A percentile compares a stretch with the other conserved stretches of the same genome.
Conservation (phyloP, 2,797 vertebrate species). For the Bovichtus variegatus region DNA sequence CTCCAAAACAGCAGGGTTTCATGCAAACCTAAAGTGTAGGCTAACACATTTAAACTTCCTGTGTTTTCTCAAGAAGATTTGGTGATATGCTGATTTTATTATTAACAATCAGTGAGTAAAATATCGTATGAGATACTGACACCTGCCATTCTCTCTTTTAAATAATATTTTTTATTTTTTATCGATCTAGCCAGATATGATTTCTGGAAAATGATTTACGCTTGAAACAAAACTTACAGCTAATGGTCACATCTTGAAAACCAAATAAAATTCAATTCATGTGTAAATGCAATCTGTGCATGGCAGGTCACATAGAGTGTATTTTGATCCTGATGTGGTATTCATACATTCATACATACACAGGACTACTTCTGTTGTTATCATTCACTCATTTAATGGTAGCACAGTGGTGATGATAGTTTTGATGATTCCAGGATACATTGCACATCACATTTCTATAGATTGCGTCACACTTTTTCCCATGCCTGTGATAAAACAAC, state of each 20-base stretch:
- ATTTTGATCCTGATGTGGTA: neutral
- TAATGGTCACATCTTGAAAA: neutral
- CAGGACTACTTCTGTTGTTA: neutral
- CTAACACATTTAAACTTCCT: constrained; percentile 35
- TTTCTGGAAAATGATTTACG: neutral
- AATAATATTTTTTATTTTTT: neutral
- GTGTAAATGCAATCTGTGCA: neutral
- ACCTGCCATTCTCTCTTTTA: neutral
- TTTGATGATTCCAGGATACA: constrained; percentile 16
- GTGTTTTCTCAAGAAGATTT: constrained; percentile 46
- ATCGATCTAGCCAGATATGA: neutral
- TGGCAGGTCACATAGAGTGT: neutral
- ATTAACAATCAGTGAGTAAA: neutral
- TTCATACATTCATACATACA: neutral
- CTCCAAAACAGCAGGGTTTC: constrained; percentile 26
- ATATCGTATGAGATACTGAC: constrained; percentile 5
- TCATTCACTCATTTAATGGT: constrained; percentile 1
- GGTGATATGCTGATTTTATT: constrained; percentile 15
- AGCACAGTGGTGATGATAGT: neutral
- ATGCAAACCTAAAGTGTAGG: constrained; percentile 11
- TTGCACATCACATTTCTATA: constrained; percentile 16
- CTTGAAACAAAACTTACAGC: too few relatives aligned
- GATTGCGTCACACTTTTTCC: constrained; percentile 28
- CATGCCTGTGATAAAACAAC: constrained; percentile 32
- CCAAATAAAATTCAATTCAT: neutral